Percentiles rank a stretch among this genome's conserved stretches.
Conservation (phyloP, 30 jellyfish, hydroid and myxozoan species). For the Haliclystus octoradiatus region DNA sequence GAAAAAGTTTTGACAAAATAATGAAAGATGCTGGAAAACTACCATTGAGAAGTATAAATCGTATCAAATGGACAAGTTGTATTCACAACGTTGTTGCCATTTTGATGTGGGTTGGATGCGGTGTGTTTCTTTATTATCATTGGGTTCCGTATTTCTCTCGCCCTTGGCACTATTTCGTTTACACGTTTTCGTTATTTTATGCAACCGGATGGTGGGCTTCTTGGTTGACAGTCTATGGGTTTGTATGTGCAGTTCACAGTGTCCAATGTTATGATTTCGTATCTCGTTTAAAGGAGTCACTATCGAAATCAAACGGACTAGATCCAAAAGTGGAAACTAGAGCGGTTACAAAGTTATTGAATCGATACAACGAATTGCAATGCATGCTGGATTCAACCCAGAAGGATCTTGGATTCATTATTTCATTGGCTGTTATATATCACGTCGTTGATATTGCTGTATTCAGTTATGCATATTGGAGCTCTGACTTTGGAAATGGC, state of each 20-base stretch:
- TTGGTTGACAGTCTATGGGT: slow-evolving; percentile 66
- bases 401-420: slow-evolving; percentile 40
- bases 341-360: slow-evolving; percentile 28
- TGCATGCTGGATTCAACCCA: slow-evolving; percentile 66
- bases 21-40: background rate
- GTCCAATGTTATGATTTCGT: slow-evolving; percentile 34
- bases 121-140: background rate
- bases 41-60: background rate
- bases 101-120: slow-evolving; percentile 9
- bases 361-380: slow-evolving; percentile 43
- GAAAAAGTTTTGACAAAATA: slow-evolving; percentile 15
- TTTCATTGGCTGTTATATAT: slow-evolving; percentile 68
- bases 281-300: slow-evolving; percentile 25
- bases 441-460: slow-evolving; percentile 49
- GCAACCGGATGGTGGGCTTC: slow-evolving; percentile 75
- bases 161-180: background rate
- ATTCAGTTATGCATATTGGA: slow-evolving; percentile 60
- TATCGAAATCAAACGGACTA: slow-evolving; percentile 18
- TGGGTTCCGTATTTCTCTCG: slow-evolving; percentile 1
- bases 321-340: slow-evolving; percentile 6
- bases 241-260: slow-evolving; percentile 50
- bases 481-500: slow-evolving; percentile 28
- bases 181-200: background rate
- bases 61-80: background rate
- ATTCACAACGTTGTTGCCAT: background rate